Conservation (phyloP, 2,797 vertebrate genomes). For the Sylvilagus floridanus region DNA sequence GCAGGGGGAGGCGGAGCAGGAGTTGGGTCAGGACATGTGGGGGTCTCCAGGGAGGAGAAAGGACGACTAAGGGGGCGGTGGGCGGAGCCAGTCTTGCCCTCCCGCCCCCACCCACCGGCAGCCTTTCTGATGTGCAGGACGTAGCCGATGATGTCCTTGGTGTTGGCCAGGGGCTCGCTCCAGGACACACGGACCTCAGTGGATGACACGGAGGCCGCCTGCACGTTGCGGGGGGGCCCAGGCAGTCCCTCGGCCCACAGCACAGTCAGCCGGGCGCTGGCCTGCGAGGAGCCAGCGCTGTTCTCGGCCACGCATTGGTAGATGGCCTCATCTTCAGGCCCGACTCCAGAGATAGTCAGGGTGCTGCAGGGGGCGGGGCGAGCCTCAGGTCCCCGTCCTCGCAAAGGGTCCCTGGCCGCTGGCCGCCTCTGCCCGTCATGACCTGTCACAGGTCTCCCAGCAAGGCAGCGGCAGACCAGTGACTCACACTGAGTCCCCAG, state of each 20-base stretch:
- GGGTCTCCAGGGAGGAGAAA: background rate
- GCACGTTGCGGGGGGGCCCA: conserved; percentile 91
- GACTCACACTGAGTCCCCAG: background rate
- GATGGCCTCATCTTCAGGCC: conserved; percentile 97
- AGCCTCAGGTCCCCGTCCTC: background rate
- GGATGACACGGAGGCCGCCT: conserved; percentile 93
- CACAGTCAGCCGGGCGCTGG: conserved; percentile 96
- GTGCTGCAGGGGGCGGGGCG: conserved; percentile 89
- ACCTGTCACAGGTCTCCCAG: background rate
- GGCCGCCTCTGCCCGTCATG: background rate
- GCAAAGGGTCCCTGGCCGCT: background rate
- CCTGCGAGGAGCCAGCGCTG: conserved; percentile 97
- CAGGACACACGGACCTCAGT: conserved; percentile 96
- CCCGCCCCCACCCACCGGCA: conserved; percentile 87
- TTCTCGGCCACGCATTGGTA: conserved; percentile 99
- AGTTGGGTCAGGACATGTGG: conserved; percentile 15
- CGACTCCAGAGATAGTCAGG: conserved; percentile 95
- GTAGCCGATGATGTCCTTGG: conserved; percentile 97
- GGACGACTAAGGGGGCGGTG: background rate
- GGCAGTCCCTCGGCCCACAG: conserved; percentile 97
- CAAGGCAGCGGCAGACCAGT: background rate
- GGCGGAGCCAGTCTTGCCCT: background rate
- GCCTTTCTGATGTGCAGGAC: conserved; percentile 97
- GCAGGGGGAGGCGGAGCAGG: background rate
- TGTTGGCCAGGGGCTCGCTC: conserved; percentile 94